phyloP scores from a whole-genome alignment of 1,140 invertebrate species.

The Dendroctonus valens region DNA sequence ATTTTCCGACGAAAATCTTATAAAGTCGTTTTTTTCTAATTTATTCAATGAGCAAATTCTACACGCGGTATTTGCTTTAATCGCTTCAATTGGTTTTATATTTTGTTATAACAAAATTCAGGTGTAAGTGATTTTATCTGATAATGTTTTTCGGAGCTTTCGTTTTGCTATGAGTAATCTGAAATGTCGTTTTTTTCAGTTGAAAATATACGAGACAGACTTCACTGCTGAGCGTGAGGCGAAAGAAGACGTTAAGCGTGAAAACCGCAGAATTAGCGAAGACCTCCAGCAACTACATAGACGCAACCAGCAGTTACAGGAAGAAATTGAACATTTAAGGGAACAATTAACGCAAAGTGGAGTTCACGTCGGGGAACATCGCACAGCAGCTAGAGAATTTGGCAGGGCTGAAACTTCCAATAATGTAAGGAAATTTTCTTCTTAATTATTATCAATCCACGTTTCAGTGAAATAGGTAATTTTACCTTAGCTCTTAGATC shows the following conservation, averaged over 20 bases:
- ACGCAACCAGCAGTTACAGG: conserved; percentile 43
- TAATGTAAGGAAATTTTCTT: background rate
- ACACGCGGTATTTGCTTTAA: too few relatives aligned
- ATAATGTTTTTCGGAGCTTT: too few relatives aligned
- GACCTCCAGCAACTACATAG: conserved; percentile 41
- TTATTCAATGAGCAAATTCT: too few relatives aligned
- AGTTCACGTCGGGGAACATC: background rate
- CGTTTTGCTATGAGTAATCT: too few relatives aligned
- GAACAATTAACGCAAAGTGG: conserved; percentile 7
- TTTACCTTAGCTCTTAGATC: too few relatives aligned
- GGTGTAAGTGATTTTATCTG: too few relatives aligned
- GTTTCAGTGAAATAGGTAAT: too few relatives aligned
- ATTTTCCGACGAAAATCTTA: too few relatives aligned
- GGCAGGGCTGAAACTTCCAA: conserved; percentile 1
- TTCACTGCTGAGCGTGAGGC: conserved; percentile 39
- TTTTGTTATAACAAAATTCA: too few relatives aligned
- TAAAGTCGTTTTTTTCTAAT: too few relatives aligned
- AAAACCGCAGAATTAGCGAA: conserved; percentile 39
- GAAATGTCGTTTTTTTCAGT: conserved; percentile 28
- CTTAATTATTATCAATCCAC: background rate
- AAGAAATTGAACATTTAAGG: conserved; percentile 41
- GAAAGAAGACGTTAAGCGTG: conserved; percentile 33
- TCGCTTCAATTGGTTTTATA: too few relatives aligned
- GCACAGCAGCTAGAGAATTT: too few relatives aligned
- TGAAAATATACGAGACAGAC: conserved; percentile 42